Percentiles rank a stretch among this genome's conserved stretches.
phyloP scores from a whole-genome alignment of 2,888 invertebrate species.

The Drosophila mercatorum region DNA sequence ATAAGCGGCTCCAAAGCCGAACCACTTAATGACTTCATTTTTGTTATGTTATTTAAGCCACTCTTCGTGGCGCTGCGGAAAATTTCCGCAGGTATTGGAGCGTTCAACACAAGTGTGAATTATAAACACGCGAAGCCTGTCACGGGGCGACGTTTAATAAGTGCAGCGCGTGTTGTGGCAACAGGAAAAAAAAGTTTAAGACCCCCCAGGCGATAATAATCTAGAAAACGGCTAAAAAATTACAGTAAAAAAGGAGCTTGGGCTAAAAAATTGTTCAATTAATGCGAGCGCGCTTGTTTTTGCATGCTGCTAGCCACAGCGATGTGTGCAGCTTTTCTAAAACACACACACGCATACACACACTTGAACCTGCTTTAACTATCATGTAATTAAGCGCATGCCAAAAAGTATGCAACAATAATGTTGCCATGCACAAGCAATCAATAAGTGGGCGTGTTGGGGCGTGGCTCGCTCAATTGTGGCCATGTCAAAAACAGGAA shows the following conservation, averaged over 20 bases:
- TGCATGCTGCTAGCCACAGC: slow-evolving; percentile 18
- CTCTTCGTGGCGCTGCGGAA: slow-evolving; percentile 25
- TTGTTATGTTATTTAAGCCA: slow-evolving; percentile 10
- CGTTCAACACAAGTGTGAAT: slow-evolving; percentile 72
- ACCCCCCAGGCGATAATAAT: slow-evolving; percentile 64
- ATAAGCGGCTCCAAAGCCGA: slow-evolving; percentile 48
- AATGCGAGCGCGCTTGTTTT: slow-evolving; percentile 60
- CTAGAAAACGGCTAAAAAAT: slow-evolving; percentile 54
- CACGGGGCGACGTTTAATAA: slow-evolving; percentile 57
- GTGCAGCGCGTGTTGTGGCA: slow-evolving; percentile 45
- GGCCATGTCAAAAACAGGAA: slow-evolving; percentile 64
- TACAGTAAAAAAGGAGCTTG: slow-evolving; percentile 10
- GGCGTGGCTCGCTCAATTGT: slow-evolving; percentile 63
- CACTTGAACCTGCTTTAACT: slow-evolving; percentile 33
- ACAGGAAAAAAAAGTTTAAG: slow-evolving; percentile 44
- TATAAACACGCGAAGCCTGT: slow-evolving; percentile 71
- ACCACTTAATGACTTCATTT: slow-evolving; percentile 66
- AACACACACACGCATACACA: slow-evolving; percentile 50
- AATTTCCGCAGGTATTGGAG: slow-evolving; percentile 43
- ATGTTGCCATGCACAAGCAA: slow-evolving; percentile 51
- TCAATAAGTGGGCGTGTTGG: slow-evolving; percentile 60
- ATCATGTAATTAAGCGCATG: slow-evolving; percentile 76
- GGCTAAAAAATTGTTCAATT: slow-evolving; percentile 72
- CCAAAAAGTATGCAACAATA: slow-evolving; percentile 75
- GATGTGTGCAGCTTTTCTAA: slow-evolving; percentile 44